phyloP scores from a whole-genome alignment of 2,888 invertebrate genomes.

The Mesoligia furuncula region DNA sequence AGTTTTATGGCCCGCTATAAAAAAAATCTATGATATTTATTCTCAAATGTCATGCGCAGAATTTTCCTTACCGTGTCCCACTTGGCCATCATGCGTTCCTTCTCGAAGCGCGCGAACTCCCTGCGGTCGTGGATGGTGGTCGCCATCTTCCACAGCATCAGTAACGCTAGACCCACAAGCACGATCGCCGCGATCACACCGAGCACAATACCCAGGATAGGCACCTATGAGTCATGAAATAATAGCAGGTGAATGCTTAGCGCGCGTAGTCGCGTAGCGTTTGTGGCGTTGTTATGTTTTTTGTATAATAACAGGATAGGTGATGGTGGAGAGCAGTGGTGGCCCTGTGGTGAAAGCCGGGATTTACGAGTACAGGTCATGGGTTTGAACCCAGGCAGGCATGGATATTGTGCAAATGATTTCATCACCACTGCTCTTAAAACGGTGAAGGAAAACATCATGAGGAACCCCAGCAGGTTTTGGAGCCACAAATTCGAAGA shows the following conservation, averaged over 20 bases:
- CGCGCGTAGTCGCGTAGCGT: too few species aligned
- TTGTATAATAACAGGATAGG: background rate
- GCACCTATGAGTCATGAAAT: conserved; percentile 87
- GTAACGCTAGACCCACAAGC: conserved; percentile 96
- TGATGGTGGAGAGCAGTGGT: background rate
- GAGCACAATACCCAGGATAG: conserved; percentile 96
- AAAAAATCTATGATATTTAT: background rate
- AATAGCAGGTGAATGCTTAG: conserved; percentile 15
- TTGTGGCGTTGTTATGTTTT: background rate
- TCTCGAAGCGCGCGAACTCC: conserved; percentile 99
- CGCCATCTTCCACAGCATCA: conserved; percentile 98
- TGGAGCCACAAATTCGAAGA: background rate
- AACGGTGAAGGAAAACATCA: background rate
- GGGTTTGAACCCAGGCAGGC: background rate
- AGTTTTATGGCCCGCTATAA: background rate
- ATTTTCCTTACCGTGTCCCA: conserved; percentile 97
- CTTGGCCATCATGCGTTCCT: conserved; percentile 99
- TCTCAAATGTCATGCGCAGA: conserved; percentile 15
- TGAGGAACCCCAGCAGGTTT: background rate
- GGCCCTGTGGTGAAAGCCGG: background rate
- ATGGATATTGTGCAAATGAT: background rate
- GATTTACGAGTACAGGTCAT: background rate
- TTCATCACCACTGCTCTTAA: background rate
- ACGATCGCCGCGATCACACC: conserved; percentile 99
- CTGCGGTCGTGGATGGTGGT: conserved; percentile 99